Base-by-base conservation (phyloP, 2,797 vertebrate species). In the Pelodytes ibericus region DNA sequence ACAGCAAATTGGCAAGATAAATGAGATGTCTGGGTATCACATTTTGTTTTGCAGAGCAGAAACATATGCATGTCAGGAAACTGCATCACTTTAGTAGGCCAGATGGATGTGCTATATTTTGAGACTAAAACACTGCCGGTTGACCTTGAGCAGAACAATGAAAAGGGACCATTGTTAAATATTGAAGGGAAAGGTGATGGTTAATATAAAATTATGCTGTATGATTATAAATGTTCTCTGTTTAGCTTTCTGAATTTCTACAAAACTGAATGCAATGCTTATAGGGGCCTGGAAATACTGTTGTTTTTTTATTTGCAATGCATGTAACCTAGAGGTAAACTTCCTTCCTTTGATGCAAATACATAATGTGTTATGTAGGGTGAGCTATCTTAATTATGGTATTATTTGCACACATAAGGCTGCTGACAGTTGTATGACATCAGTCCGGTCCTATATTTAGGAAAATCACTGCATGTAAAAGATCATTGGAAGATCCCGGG, bases 21-120 rank as follows among this genome's bases (percentile, higher is more conserved):
- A 65, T 65, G 51, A 36, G 30, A 65, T 65, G n/a, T 41, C 51
- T 58, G 31, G 57, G 24, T 60, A 64, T 73, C 33, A 29, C 24
- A 3, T 18, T n/a, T 72, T 73, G 60, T 61, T 33, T 36, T 73
- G 47, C 8, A 64, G 29, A 13, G 10, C 18, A 64, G 60, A 22
- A 33, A 31, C 31, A 33, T 33, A 26, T 56, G 60, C 71, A 73
- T 39, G 53, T 16, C 51, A 61, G 57, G 47, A 63, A 64, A 56
- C 22, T 36, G 60, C 22, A 44, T 53, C 47, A 53, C 27, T 64
- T 73, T 57, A 64, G 18, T 44, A 53, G 26, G 29, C 9, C 44
- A 71, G 36, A 61, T 61, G 39, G 26, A 71, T 71, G 57, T 61
- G 57, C n/a, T 16, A 41, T 61, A 16, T 31, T 62, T 25, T 22